Conservation (phyloP, 1,140 invertebrate species). For the Trichomalopsis sarcophagae region DNA sequence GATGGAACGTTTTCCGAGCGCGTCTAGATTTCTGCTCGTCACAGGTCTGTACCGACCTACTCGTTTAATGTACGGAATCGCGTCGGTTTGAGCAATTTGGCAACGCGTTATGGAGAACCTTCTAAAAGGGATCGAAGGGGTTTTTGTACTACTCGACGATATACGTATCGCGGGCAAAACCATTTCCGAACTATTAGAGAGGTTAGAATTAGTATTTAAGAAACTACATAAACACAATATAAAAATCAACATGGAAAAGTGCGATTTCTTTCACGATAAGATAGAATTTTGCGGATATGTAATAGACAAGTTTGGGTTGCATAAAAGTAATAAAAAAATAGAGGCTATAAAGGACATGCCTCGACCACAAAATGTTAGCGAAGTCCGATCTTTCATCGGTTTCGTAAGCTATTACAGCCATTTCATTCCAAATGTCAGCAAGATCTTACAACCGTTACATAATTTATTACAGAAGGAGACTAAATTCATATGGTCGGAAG, state of each 20-base stretch:
- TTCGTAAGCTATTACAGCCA: constrained; percentile 59
- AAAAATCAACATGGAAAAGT: constrained; percentile 20
- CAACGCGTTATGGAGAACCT: neutral
- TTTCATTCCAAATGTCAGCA: neutral
- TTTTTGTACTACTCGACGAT: constrained; percentile 11
- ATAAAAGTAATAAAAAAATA: neutral
- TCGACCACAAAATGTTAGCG: neutral
- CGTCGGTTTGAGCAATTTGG: neutral
- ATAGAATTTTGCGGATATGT: constrained; percentile 1
- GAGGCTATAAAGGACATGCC: neutral
- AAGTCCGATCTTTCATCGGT: constrained; percentile 6
- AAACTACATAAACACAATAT: constrained; percentile 17
- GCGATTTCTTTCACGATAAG: neutral
- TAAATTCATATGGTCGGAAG: neutral
- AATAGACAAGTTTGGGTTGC: neutral
- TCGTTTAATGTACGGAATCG: constrained; percentile 11
- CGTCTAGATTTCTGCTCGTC: too few species aligned
- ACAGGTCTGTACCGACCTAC: neutral
- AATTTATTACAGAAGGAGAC: neutral
- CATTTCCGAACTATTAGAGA: neutral
- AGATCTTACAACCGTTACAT: neutral
- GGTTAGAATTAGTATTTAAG: neutral
- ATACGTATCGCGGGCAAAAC: neutral
- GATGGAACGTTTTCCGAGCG: too few species aligned
- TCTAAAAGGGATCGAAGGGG: neutral